Base-by-base conservation (phyloP, 2,888 invertebrate genomes). In the Sesia bembeciformis region DNA sequence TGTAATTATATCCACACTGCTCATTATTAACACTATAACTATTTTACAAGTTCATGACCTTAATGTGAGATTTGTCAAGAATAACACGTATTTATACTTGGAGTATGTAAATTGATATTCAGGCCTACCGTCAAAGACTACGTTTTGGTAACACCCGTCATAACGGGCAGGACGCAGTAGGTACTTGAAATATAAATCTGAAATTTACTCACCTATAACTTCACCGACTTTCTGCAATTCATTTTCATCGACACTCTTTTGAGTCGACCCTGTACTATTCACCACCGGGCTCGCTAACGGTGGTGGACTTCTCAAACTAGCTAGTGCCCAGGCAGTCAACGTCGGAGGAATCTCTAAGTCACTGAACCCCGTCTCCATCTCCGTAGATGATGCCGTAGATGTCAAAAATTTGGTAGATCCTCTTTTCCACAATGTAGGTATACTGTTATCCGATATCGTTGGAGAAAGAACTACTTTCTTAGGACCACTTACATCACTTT, bases 281-380 rank as follows among this genome's bases (percentile, higher is more conserved):
- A 62, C 59, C n/a, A 62, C 62, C 54, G 68, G 57, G 51, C 65
- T 73, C 0, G 74, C 67, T 38, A 73, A 59, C 7, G 78, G 67
- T 5, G 89, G 88, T 2, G 88, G 80, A 53, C 83, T 83, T 46
- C 81, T 82, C 50, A 90, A 64, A 53, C 90, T 84, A 2, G 89
- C 90, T 42, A 91, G 65, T 0, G 91, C 89, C 91, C 91, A 91
- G 0, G 90, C 90, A 3, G 90, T 84, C 4, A 90, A 75, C 0
- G 90, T 85, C 4, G 90, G 86, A 6, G 91, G 90, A 57, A 90
- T 86, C 59, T 86, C 84, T 62, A 88, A 66, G 40, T 85, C 84
- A 53, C 72, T 75, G 3, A 72, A 57, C 7, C 50, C 41, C 4
- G 70, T 64, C 51, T 76, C 74, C 4, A 39, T 54, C 54, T 80